Evolutionary conservation across 1,140 invertebrate species (phyloP), one percentile per base, ranked within the genome.

Genomic region (Orussus abietinus): DNA sequence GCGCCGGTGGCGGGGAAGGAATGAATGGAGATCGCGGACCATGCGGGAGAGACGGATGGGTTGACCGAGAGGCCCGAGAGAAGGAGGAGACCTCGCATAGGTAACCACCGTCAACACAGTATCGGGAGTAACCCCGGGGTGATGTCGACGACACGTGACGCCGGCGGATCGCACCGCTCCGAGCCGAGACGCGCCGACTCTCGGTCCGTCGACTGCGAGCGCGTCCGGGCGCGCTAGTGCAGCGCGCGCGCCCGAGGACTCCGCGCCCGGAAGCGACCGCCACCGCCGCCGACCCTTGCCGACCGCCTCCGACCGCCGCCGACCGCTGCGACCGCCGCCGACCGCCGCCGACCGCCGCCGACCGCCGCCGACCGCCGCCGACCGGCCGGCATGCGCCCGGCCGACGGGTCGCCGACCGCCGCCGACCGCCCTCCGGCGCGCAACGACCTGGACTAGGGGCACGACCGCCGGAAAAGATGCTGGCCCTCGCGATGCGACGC

Each of bases 391-490:
- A 46, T 36, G 34, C 30, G 40, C 38, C 35, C 39, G n/a, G n/a
- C n/a, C n/a, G n/a, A 35, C 45, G n/a, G n/a, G n/a, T n/a, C n/a
- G n/a, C n/a, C n/a, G n/a, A n/a, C n/a, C n/a, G n/a, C n/a, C n/a
- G n/a, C n/a, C n/a, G n/a, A n/a, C n/a, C n/a, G n/a, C 12, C 37
- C 13, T 12, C 30, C 32, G n/a, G n/a, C n/a, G n/a, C n/a, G 34
- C 38, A 30, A 36, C 46, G 49, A 51, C 37, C 40, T 45, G 45
- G 45, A 49, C 42, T 47, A 51, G 49, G 58, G 51, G 49, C 61
- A n/a, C n/a, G n/a, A n/a, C n/a, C n/a, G n/a, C n/a, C n/a, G 57
- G 55, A 66, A 68, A 71, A 71, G 61, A 71, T 69, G 68, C 66
- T 69, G 66, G 66, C 68, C 55, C 66, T 69, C 59, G 66, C 68